Conservation (phyloP, 2,888 invertebrate genomes). For the Hypselothyrea guttata region DNA sequence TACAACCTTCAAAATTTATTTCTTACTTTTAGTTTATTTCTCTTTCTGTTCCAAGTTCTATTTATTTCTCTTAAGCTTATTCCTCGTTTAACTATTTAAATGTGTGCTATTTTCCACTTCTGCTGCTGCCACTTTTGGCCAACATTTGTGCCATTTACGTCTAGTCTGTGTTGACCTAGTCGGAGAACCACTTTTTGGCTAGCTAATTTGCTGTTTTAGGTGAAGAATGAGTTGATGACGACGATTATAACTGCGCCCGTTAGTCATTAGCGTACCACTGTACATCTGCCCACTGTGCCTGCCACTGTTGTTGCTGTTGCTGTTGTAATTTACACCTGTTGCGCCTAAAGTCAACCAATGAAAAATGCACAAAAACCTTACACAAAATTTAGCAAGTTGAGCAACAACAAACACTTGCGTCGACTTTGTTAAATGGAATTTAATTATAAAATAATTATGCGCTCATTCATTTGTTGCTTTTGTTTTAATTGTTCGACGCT, state of each 20-base stretch:
- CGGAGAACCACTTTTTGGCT: constrained; percentile 10
- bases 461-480: constrained; percentile 72
- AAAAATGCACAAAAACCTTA: constrained; percentile 56
- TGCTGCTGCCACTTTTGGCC: neutral
- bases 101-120: too few species aligned
- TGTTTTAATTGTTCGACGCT: constrained; percentile 74
- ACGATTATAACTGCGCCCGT: constrained; percentile 57
- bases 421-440: constrained; percentile 72
- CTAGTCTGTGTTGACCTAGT: constrained; percentile 2
- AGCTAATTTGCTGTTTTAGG: constrained; percentile 36
- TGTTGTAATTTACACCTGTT: constrained; percentile 72
- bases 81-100: too few species aligned
- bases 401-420: constrained; percentile 22
- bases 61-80: too few species aligned
- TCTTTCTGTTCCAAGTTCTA: too few species aligned
- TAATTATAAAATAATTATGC: constrained; percentile 77
- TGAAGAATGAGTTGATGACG: constrained; percentile 58
- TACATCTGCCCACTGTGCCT: constrained; percentile 1
- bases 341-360: constrained; percentile 50
- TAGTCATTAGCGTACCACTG: neutral
- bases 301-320: neutral
- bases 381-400: constrained; percentile 44
- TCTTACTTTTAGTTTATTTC: too few species aligned
- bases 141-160: neutral
- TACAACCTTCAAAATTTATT: too few species aligned